Evolutionary conservation across 2,888 invertebrate genomes (phyloP).

Genomic region (Iselma pallidipennis): DNA sequence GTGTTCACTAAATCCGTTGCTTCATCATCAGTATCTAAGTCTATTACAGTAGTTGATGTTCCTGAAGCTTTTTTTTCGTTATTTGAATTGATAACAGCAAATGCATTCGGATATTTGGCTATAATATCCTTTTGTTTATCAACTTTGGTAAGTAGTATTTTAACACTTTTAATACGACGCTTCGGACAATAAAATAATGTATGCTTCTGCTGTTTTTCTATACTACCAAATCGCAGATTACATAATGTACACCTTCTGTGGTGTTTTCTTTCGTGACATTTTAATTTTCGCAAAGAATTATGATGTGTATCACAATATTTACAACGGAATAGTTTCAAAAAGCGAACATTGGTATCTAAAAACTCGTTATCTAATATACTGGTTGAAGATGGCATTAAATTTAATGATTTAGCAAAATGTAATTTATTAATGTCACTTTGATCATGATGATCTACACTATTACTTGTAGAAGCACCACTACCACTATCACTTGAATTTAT

Average conservation of each 20-base stretch:
- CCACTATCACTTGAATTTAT: background rate
- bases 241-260: slow-evolving; percentile 41
- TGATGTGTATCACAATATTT: slow-evolving; percentile 35
- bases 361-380: background rate
- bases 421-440: background rate
- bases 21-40: background rate
- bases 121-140: slow-evolving; percentile 27
- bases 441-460: too few relatives aligned
- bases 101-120: slow-evolving; percentile 29
- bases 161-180: slow-evolving; percentile 26
- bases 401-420: slow-evolving; percentile 14
- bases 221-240: slow-evolving; percentile 28
- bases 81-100: slow-evolving; percentile 9
- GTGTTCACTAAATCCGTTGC: too few relatives aligned
- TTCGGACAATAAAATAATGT: slow-evolving; percentile 29
- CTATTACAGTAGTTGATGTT: too few relatives aligned
- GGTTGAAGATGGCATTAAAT: background rate
- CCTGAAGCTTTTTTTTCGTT: background rate
- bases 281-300: slow-evolving; percentile 26
- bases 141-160: slow-evolving; percentile 29
- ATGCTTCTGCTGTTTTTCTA: slow-evolving; percentile 31
- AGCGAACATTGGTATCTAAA: background rate
- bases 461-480: too few relatives aligned
- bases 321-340: slow-evolving; percentile 28
- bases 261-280: slow-evolving; percentile 26